Percentiles rank a stretch among this genome's conserved stretches.
Conservation (phyloP, 2,113 vertebrate species). For the Tupaia chinensis region DNA sequence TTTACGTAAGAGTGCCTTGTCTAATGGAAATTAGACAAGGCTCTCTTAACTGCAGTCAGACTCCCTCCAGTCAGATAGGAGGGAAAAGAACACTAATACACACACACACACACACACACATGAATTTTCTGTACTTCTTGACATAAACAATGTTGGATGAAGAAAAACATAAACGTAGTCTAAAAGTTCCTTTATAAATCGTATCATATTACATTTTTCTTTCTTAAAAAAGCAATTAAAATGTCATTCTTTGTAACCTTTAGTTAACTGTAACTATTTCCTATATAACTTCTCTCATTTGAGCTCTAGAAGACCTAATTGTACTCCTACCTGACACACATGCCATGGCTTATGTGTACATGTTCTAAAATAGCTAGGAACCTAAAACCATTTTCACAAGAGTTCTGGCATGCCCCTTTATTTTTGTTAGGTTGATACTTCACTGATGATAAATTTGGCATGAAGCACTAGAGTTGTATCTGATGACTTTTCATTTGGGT, state of each 20-base stretch:
- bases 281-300: background rate
- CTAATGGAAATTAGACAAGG: background rate
- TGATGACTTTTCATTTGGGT: background rate
- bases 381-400: background rate
- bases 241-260: background rate
- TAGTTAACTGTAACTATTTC: background rate
- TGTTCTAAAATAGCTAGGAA: background rate
- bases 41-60: background rate
- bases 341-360: background rate
- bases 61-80: background rate
- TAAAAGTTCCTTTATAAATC: background rate
- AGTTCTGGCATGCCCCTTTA: background rate
- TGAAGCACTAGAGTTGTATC: background rate
- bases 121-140: background rate
- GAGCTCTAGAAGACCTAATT: background rate
- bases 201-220: background rate
- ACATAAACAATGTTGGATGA: background rate
- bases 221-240: background rate
- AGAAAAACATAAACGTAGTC: background rate
- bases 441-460: background rate
- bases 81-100: background rate
- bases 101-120: background rate
- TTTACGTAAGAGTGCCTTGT: slow-evolving; percentile 37
- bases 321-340: background rate
- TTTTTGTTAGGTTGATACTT: slow-evolving; percentile 29